Evolutionary conservation across 1,140 invertebrate genomes (phyloP), one percentile per base, ranked within the genome.

Genomic region (Oryzaephilus surinamensis): DNA sequence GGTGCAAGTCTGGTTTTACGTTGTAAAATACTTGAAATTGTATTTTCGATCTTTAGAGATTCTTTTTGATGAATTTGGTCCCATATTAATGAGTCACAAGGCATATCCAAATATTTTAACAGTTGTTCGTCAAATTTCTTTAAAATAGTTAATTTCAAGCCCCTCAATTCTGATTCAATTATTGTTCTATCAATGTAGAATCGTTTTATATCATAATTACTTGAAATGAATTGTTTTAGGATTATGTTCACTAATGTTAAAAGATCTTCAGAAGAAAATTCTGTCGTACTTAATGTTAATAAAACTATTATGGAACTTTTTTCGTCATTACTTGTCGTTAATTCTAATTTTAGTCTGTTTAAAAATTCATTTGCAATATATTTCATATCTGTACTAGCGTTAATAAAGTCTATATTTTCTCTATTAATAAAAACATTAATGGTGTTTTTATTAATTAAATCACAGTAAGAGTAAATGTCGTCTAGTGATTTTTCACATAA

Each of bases 121-220:
- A 65, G 38, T 15, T 52, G 24, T 6, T 41, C 14, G 27, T 60
- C 46, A 7, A 52, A 49, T 37, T 75, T 42, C 59, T 70, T 71
- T 15, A 82, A 48, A 12, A 81, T 31, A 6, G 75, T 74, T n/a
- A 84, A 48, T 14, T 74, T 74, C 27, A 82, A 64, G 21, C 63
- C 54, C 7, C 77, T 79, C 41, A 55, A 58, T 53, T 74, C 79
- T 13, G 72, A 58, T 45, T 73, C 55, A 28, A 61, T 51, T 8
- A 80, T 55, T n/a, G n/a, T n/a, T n/a, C n/a, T n/a, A 19, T 43
- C 51, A 8, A 74, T 53, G 6, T 65, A 11, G 5, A 7, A 10
- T 6, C 8, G 5, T 24, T 11, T 8, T 6, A 24, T n/a, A 7
- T 24, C 23, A 4, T 24, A 24, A 24, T 24, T 10, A 24, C 5